Percentiles rank a stretch among this genome's conserved stretches.
Conservation (phyloP, 2,113 vertebrate genomes). For the Hiodon alosoides region DNA sequence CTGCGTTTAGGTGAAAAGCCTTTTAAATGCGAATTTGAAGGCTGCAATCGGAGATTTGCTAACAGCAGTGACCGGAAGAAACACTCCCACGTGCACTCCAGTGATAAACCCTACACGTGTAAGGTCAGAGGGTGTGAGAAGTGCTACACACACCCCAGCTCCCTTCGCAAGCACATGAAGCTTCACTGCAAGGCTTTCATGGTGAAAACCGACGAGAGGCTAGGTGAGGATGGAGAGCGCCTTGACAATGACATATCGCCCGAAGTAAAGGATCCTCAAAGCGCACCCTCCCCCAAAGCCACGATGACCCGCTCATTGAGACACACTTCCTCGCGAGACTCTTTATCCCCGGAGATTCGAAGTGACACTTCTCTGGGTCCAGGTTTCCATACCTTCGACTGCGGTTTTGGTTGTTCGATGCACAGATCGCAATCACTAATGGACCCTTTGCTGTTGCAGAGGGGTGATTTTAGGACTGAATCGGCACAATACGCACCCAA, state of each 20-base stretch:
- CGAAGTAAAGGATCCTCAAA: conserved; percentile 47
- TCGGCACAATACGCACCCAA: conserved; percentile 53
- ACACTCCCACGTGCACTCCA: conserved; percentile 59
- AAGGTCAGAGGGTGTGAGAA: conserved; percentile 58
- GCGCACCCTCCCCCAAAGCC: conserved; percentile 37
- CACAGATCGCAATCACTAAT: conserved; percentile 62
- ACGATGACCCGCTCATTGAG: conserved; percentile 6
- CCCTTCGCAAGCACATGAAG: conserved; percentile 63
- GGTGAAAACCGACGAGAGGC: conserved; percentile 45
- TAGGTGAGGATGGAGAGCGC: conserved; percentile 42
- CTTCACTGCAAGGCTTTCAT: conserved; percentile 54
- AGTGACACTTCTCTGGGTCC: conserved; percentile 58
- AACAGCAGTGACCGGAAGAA: conserved; percentile 66
- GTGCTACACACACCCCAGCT: conserved; percentile 56
- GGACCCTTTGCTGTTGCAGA: conserved; percentile 64
- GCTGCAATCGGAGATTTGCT: conserved; percentile 64
- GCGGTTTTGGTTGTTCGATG: conserved; percentile 59
- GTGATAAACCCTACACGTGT: conserved; percentile 61
- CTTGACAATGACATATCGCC: conserved; percentile 46
- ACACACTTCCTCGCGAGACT: conserved; percentile 35
- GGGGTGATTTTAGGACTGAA: conserved; percentile 59
- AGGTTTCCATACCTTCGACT: conserved; percentile 64
- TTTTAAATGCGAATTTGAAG: conserved; percentile 67
- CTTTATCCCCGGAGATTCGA: conserved; percentile 54
- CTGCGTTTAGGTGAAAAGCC: conserved; percentile 66